A percentile compares a stretch with the other conserved stretches of the same genome.
Conservation (phyloP, 2,113 vertebrate species). For the Onychostruthus taczanowskii region DNA sequence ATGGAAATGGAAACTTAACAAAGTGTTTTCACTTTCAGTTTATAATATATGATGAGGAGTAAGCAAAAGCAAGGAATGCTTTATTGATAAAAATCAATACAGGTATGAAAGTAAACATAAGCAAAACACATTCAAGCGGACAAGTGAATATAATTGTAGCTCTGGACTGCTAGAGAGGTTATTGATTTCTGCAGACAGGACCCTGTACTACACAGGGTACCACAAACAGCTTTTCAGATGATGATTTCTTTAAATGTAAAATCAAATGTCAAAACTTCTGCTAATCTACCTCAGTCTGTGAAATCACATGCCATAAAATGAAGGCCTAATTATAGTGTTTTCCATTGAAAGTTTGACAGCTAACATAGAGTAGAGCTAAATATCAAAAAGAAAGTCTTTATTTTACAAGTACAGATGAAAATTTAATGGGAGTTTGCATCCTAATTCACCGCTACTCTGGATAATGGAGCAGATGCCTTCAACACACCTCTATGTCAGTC, state of each 20-base stretch:
- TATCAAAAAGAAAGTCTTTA: neutral
- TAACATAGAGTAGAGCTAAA: neutral
- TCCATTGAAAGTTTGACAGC: neutral
- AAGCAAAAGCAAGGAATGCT: neutral
- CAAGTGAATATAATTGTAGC: neutral
- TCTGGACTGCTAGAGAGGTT: neutral
- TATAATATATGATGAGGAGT: neutral
- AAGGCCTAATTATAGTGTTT: neutral
- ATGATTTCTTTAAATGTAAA: neutral
- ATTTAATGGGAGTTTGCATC: neutral
- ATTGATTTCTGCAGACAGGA: neutral
- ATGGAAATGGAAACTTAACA: neutral
- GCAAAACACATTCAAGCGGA: neutral
- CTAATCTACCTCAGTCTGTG: neutral
- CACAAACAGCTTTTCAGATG: neutral
- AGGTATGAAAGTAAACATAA: neutral
- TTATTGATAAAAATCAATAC: neutral
- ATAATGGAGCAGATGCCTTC: neutral
- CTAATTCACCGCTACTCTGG: neutral
- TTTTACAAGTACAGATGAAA: neutral
- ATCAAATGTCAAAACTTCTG: conserved; percentile 5
- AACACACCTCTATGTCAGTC: neutral
- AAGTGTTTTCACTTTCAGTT: neutral
- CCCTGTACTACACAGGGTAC: neutral
- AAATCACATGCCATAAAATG: neutral